phyloP scores from a whole-genome alignment of 1,140 invertebrate genomes.

The Lasioglossum baleicum region DNA sequence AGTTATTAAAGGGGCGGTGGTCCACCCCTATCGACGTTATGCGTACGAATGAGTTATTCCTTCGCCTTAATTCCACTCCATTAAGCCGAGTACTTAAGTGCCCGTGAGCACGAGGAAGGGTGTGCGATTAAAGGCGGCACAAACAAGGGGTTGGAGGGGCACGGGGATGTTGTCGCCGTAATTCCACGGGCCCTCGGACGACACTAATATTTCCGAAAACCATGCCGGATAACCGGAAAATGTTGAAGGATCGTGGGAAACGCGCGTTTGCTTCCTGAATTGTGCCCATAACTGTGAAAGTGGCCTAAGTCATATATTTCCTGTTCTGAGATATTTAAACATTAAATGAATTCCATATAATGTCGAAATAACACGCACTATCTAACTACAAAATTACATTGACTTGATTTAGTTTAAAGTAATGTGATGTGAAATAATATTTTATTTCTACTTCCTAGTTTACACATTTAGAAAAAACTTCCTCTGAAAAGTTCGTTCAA shows the following conservation, averaged over 20 bases:
- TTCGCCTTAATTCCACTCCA: constrained; percentile 62
- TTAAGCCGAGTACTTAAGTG: constrained; percentile 60
- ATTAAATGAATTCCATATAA: too few relatives aligned
- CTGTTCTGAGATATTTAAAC: too few relatives aligned
- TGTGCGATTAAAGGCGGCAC: constrained; percentile 51
- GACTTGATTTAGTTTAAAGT: too few relatives aligned
- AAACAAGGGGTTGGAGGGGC: constrained; percentile 32
- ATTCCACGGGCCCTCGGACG: neutral
- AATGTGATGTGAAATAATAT: too few relatives aligned
- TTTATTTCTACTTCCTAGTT: too few relatives aligned
- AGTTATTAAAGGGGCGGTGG: constrained; percentile 58
- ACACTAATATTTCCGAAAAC: constrained; percentile 11
- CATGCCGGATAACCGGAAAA: constrained; percentile 24
- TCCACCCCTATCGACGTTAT: constrained; percentile 50
- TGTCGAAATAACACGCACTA: too few relatives aligned
- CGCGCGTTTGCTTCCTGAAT: neutral
- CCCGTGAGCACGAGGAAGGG: constrained; percentile 41
- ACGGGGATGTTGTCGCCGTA: neutral
- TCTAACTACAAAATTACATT: too few relatives aligned
- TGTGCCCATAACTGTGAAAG: neutral
- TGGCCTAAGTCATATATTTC: too few relatives aligned
- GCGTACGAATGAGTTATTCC: constrained; percentile 66
- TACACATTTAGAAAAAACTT: too few relatives aligned
- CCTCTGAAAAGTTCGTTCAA: too few relatives aligned
- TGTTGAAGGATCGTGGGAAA: neutral